A percentile compares a stretch with the other conserved stretches of the same genome.
Conservation (phyloP, 1,140 invertebrate genomes). For the Drosophila rufa region DNA sequence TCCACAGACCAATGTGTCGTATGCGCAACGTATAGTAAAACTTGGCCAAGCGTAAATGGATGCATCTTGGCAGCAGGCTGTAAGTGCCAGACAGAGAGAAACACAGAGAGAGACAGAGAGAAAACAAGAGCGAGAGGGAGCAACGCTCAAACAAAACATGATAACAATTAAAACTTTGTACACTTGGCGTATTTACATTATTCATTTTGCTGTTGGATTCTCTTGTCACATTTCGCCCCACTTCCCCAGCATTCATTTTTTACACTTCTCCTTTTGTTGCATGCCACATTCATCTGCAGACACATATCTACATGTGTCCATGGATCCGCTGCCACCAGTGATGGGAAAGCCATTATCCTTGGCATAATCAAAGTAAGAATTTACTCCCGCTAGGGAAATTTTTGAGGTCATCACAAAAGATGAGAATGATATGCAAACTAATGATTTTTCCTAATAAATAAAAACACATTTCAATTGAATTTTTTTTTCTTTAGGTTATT, state of each 20-base stretch:
- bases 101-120: slow-evolving; percentile 1
- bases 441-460: not conserved
- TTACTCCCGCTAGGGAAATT: not conserved
- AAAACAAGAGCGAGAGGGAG: slow-evolving; percentile 13
- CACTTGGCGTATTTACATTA: slow-evolving; percentile 82
- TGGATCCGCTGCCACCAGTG: slow-evolving; percentile 9
- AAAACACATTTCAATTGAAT: too few relatives aligned
- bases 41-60: slow-evolving; percentile 79
- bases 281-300: slow-evolving; percentile 22
- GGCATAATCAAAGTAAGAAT: not conserved
- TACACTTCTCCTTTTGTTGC: slow-evolving; percentile 27
- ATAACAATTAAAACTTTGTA: slow-evolving; percentile 82
- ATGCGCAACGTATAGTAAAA: slow-evolving; percentile 75
- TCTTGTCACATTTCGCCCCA: slow-evolving; percentile 69
- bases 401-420: not conserved
- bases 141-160: slow-evolving; percentile 75
- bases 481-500: too few relatives aligned
- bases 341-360: slow-evolving; percentile 18
- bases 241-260: slow-evolving; percentile 37
- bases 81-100: slow-evolving; percentile 50
- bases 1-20: slow-evolving; percentile 65
- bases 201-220: slow-evolving; percentile 78
- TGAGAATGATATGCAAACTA: not conserved
- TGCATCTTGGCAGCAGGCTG: slow-evolving; percentile 65
- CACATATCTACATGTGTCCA: slow-evolving; percentile 19